These are phyloP conservation scores for Malacosoma neustria DNA, from an alignment of 2,888 invertebrate species.

Conservation along the genomic window DNA sequence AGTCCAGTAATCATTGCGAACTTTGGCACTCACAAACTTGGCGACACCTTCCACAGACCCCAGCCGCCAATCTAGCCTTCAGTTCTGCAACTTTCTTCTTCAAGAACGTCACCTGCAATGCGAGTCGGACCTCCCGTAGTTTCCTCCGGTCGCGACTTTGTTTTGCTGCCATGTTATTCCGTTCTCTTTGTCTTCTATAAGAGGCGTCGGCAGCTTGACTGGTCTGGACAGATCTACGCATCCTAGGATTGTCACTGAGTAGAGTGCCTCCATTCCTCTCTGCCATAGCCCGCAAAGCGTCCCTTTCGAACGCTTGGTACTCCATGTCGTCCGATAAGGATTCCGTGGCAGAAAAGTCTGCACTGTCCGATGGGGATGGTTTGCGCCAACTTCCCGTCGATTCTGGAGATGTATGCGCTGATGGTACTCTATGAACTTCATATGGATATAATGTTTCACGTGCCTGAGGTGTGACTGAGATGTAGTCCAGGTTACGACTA, in stretches of 20 bases:
- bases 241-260: constrained; percentile 79
- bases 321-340: constrained; percentile 66
- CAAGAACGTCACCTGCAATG: constrained; percentile 89
- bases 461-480: too few relatives aligned
- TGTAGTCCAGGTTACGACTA: not conserved
- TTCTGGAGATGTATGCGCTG: constrained; percentile 36
- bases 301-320: constrained; percentile 81
- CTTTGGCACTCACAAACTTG: constrained; percentile 23
- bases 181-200: constrained; percentile 90
- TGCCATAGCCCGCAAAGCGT: constrained; percentile 79
- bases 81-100: constrained; percentile 91
- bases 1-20: too few relatives aligned
- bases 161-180: constrained; percentile 96
- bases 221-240: constrained; percentile 75
- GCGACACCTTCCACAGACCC: constrained; percentile 29
- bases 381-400: constrained; percentile 24
- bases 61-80: constrained; percentile 78
- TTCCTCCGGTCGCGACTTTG: constrained; percentile 91
- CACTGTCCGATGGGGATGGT: constrained; percentile 31
- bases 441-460: constrained; percentile 24
- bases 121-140: constrained; percentile 93
- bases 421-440: constrained; percentile 25
- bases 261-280: constrained; percentile 74
- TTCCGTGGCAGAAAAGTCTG: constrained; percentile 32
- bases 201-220: constrained; percentile 77